Evolutionary conservation across 92 coral and sea anemone genomes (phyloP), one percentile per base, ranked within the genome.

Genomic region (Muricea muricata): DNA sequence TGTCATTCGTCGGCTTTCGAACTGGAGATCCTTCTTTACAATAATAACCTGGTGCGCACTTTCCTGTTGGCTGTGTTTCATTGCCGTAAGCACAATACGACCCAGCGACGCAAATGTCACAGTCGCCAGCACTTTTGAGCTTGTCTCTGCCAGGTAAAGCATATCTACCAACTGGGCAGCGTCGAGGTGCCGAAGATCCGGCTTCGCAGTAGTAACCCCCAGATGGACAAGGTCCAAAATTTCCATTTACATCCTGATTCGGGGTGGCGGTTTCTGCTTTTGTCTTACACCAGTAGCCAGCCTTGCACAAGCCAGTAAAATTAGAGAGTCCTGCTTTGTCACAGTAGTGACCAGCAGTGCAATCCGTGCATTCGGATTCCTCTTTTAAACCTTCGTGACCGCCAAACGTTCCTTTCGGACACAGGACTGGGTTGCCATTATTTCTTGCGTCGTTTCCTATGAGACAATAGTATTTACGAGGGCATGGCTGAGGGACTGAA

Each of bases 391-490:
- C 99, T 20, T 89, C 84, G 41, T 94, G 82, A 30, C 88, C 79
- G 32, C 99, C 98, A 70, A 88, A 96, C 7, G 97, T 96, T 21
- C 99, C 99, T 31, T 40, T 87, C 0, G 98, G 99, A 50, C 99
- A 96, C 2, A 94, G 88, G 58, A 86, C 93, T 82, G 93, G 93
- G 32, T 55, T 80, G 10, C 98, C 98, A 47, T 67, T 47, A 46
- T 65, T 46, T 0, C 20, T 54, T 10, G 35, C 14, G 70, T 92
- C 79, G 32, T 92, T 79, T 28, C 99, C 99, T 7, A 10, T 29
- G 3, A 58, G 80, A 28, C 99, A 96, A 71, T 70, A 96, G 72
- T 81, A 90, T 18, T 98, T 98, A 33, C 87, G 97, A 54, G 98
- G 97, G 69, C 99, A 96, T 13, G 93, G 88, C 5, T 70, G 80